Evolutionary conservation across 2,113 vertebrate species (phyloP).

Genomic region (Macquaria ambigua): DNA sequence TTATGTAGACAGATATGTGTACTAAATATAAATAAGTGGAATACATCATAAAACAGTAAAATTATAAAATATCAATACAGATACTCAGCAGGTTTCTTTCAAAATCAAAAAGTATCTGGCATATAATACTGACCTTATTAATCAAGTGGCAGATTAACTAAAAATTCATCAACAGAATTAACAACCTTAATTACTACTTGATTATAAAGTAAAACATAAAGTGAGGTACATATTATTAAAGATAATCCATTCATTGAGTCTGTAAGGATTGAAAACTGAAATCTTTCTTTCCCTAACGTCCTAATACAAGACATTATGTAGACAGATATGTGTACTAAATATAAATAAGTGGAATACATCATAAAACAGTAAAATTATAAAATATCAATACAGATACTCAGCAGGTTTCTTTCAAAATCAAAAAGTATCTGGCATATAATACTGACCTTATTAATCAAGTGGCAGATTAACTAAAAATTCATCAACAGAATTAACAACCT

Average conservation of each 20-base stretch:
- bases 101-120: neutral
- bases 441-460: neutral
- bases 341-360: neutral
- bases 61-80: neutral
- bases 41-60: neutral
- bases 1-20: neutral
- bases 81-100: neutral
- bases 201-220: slow-evolving; percentile 11
- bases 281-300: neutral
- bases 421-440: neutral
- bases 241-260: neutral
- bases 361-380: neutral
- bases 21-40: neutral
- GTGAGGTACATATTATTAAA: too few relatives aligned
- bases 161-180: neutral
- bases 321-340: neutral
- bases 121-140: neutral
- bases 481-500: neutral
- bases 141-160: neutral
- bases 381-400: neutral
- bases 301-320: neutral
- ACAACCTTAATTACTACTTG: neutral
- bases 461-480: neutral
- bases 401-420: neutral
- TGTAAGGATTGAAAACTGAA: neutral